Base-by-base conservation (phyloP, 2,113 vertebrate species). In the Notarius quadriscutis region DNA sequence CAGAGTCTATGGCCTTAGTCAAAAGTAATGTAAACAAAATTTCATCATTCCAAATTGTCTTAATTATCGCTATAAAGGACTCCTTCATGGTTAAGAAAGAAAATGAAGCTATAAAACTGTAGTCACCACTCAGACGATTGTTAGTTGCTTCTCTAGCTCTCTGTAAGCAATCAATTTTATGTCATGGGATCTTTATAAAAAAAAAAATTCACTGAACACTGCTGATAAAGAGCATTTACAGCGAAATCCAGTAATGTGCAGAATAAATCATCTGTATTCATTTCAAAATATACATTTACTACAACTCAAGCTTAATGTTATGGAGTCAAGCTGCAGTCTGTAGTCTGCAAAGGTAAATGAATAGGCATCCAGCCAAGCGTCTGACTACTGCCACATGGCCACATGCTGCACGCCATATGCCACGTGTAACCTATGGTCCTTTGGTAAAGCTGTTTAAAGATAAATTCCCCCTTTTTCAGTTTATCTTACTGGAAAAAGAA, bases 311-410 rank as follows among this genome's bases (percentile, higher is more conserved):
- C 22, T 67, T 50, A 65, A 27, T 51, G 62, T 17, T 48, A 6
- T 51, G 34, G 17, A 65, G 62, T 83, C 20, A 65, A 83, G 0
- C 22, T 20, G 9, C 57, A 81, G 48, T 81, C 20, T 62, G 57
- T 81, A 81, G n/a, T 72, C 65, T 71, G 62, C 4, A 72, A 27
- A 30, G 7, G 48, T 84, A 69, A 67, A 83, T 67, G 20, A 83
- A 53, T 27, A 48, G 81, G 82, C 25, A 84, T 25, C n/a, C 27
- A 34, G 62, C 62, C 81, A 30, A 83, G 7, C 14, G 3, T 51
- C 48, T 53, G 81, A 17, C 41, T 53, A 83, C 81, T 8, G 25
- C 48, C 48, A 1, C 69, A 69, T 30, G 30, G 51, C 50, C 48
- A 53, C 65, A 71, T 84, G n/a, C 82, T 34, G 51, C n/a, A 53